phyloP scores from a whole-genome alignment of 2,888 invertebrate genomes.

The Abscondita cerata region DNA sequence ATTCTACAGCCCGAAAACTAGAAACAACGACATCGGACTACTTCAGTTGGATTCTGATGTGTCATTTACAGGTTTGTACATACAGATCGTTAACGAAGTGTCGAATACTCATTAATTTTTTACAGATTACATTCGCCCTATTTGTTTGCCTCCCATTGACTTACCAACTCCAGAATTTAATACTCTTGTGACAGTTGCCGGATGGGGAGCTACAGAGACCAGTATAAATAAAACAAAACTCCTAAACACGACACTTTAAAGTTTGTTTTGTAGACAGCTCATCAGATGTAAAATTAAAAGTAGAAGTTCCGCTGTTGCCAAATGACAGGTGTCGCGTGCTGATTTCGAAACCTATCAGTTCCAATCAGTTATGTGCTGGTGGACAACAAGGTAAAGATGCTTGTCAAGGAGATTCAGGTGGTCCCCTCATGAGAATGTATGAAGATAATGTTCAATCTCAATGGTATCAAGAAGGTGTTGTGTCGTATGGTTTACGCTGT shows the following conservation, averaged over 20 bases:
- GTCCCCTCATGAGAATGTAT: slow-evolving; percentile 59
- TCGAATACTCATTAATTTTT: slow-evolving; percentile 14
- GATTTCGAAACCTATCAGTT: slow-evolving; percentile 49
- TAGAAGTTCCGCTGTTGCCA: slow-evolving; percentile 4
- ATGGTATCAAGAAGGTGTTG: slow-evolving; percentile 60
- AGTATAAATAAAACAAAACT: slow-evolving; percentile 1
- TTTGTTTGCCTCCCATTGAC: slow-evolving; percentile 4
- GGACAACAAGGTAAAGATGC: slow-evolving; percentile 60
- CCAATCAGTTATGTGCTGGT: slow-evolving; percentile 62
- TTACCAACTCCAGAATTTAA: neutral
- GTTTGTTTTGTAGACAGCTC: neutral
- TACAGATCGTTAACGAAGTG: neutral
- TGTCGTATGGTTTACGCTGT: slow-evolving; percentile 62
- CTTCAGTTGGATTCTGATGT: neutral
- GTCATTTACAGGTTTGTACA: slow-evolving; percentile 10
- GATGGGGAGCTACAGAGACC: slow-evolving; percentile 15
- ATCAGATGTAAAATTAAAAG: slow-evolving; percentile 13
- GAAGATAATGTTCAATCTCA: slow-evolving; percentile 47
- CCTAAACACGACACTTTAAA: neutral
- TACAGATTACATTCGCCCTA: slow-evolving; percentile 19
- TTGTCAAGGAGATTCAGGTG: slow-evolving; percentile 64
- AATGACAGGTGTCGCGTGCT: neutral
- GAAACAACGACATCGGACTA: slow-evolving; percentile 11
- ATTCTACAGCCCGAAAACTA: neutral
- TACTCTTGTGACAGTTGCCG: slow-evolving; percentile 5